Base-by-base conservation (phyloP, 1,140 invertebrate genomes). In the Drosophila ercepeae region DNA sequence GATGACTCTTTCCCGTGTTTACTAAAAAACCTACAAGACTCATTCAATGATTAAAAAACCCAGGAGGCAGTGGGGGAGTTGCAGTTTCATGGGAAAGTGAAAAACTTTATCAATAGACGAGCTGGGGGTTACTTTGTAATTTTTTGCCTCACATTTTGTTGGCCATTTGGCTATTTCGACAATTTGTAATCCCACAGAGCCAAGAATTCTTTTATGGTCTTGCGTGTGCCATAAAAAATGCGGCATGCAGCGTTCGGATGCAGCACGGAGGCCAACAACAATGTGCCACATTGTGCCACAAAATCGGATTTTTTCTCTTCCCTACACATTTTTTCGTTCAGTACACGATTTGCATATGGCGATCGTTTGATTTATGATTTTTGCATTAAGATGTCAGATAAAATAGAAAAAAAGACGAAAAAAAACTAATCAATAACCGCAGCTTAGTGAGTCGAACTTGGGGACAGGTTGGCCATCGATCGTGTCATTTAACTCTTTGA, bases 401-500 rank as follows among this genome's bases (percentile, higher is more conserved):
- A n/a, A n/a, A n/a, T n/a, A n/a, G n/a, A n/a, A n/a, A n/a, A n/a
- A n/a, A 54, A 52, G n/a, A 27, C 8, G 42, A 36, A 48, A 39
- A 16, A 16, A 13, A 16, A 25, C 55, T 78, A 84, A 84, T 83
- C 79, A 83, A 84, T 84, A 78, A 67, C 42, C 50, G 19, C 14
- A 53, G 65, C 61, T 73, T 78, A 73, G 48, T 42, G 54, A n/a
- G 41, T 57, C 41, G 49, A 53, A 75, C 44, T 53, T 67, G 72
- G 46, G 41, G 57, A 84, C 81, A 84, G 72, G 76, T 79, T 81
- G 81, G 53, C 81, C 81, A 73, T 84, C 81, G 75, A 59, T 55
- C 39, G 79, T 86, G 79, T 79, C 79, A 60, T 86, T 86, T 84
- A 84, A 84, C 79, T 75, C 79, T 32, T 8, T 27, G 9, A n/a